Percentiles rank a stretch among this genome's conserved stretches.
Evolutionary conservation across 2,888 invertebrate species (phyloP).

Genomic region (Catonia carolina): DNA sequence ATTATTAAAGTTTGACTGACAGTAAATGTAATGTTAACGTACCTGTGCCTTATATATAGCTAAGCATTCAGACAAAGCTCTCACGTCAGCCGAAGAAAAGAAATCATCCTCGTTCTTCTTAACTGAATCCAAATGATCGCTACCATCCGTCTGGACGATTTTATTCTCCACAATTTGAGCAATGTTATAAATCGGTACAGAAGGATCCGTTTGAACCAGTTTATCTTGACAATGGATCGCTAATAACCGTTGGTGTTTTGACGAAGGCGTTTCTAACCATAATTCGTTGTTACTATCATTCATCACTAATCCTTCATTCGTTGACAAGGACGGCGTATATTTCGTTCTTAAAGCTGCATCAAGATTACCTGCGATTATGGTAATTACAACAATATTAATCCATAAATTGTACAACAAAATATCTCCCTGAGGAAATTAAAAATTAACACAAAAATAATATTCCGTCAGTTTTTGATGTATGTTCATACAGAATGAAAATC

Average conservation of each 20-base stretch:
- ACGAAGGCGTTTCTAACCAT: constrained; percentile 8
- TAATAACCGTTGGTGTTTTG: neutral
- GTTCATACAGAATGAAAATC: too few species aligned
- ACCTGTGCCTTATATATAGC: constrained; percentile 64
- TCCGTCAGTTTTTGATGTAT: too few species aligned
- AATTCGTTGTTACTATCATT: constrained; percentile 2
- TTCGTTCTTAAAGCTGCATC: constrained; percentile 8
- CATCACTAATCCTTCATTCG: too few species aligned
- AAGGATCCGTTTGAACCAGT: neutral
- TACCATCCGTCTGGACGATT: neutral
- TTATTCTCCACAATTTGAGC: neutral
- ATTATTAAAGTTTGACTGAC: too few species aligned
- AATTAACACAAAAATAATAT: too few species aligned
- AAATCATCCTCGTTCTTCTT: too few species aligned
- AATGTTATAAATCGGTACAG: neutral
- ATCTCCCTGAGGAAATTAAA: too few species aligned
- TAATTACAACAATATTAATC: neutral
- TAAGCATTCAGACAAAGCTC: constrained; percentile 36
- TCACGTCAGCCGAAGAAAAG: too few species aligned
- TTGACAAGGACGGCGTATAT: too few species aligned
- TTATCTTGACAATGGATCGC: neutral
- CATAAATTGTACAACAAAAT: neutral
- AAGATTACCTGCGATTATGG: constrained; percentile 1
- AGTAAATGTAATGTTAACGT: constrained; percentile 29
- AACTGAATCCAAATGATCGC: too few species aligned